Conservation (phyloP, 2,888 invertebrate species). For the Sthenelais limicola region DNA sequence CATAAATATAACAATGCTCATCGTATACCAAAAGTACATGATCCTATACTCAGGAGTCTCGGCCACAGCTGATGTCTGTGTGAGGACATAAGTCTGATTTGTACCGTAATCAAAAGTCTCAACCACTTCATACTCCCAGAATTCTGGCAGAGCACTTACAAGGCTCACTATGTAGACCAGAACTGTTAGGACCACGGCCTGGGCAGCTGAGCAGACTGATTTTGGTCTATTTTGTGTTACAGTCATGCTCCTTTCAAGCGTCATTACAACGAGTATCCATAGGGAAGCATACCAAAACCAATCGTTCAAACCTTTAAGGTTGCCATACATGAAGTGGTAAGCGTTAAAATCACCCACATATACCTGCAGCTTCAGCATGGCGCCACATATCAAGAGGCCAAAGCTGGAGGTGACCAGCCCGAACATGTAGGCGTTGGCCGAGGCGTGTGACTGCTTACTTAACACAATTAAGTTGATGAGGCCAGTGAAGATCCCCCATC, state of each 20-base stretch:
- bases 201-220: constrained; percentile 59
- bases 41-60: constrained; percentile 63
- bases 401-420: constrained; percentile 60
- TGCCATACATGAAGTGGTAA: constrained; percentile 61
- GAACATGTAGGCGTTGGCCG: constrained; percentile 66
- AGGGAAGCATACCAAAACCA: constrained; percentile 68
- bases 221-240: constrained; percentile 59
- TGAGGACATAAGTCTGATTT: constrained; percentile 55
- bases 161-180: constrained; percentile 65
- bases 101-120: constrained; percentile 52
- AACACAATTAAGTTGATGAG: constrained; percentile 65
- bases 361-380: constrained; percentile 58
- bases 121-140: constrained; percentile 66
- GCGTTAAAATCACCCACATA: constrained; percentile 60
- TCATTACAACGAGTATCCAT: constrained; percentile 67
- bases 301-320: constrained; percentile 62
- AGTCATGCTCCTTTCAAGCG: constrained; percentile 63
- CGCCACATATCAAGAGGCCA: constrained; percentile 57
- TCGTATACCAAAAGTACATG: constrained; percentile 69
- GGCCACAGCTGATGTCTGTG: constrained; percentile 57
- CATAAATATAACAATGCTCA: constrained; percentile 64
- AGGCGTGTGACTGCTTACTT: constrained; percentile 59
- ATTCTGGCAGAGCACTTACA: constrained; percentile 66
- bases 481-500: constrained; percentile 61
- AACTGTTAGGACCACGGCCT: constrained; percentile 62